Evolutionary conservation across 2,113 vertebrate genomes (phyloP).

Genomic region (Kobus ellipsiprymnus): DNA sequence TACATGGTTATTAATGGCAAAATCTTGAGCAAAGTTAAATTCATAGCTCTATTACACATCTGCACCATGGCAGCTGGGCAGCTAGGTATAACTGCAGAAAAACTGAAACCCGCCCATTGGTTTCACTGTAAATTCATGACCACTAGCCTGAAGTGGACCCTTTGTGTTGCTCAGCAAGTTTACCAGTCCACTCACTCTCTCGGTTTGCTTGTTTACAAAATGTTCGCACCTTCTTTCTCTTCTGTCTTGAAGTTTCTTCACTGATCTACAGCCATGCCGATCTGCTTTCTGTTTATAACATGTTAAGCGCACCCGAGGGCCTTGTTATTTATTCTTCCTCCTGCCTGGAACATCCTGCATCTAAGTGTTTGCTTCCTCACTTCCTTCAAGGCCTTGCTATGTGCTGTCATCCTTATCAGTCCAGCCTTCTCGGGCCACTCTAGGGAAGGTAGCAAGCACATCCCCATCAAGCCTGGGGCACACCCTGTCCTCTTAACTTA

Average conservation of each 20-base stretch:
- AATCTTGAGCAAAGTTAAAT: background rate
- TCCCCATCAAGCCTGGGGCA: background rate
- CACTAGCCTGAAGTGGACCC: background rate
- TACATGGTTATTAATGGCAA: background rate
- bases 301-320: background rate
- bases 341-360: background rate
- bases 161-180: background rate
- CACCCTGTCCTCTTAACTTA: background rate
- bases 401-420: background rate
- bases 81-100: background rate
- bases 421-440: background rate
- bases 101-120: background rate
- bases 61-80: background rate
- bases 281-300: background rate
- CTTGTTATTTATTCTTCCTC: background rate
- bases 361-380: background rate
- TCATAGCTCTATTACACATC: background rate
- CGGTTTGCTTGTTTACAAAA: background rate
- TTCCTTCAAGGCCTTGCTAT: background rate
- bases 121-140: background rate
- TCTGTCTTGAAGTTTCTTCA: background rate
- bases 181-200: background rate
- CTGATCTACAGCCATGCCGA: background rate
- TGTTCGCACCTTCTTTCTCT: background rate
- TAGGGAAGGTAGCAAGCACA: background rate